Evolutionary conservation across 2,113 vertebrate genomes (phyloP).

Genomic region (Struthio camelus): DNA sequence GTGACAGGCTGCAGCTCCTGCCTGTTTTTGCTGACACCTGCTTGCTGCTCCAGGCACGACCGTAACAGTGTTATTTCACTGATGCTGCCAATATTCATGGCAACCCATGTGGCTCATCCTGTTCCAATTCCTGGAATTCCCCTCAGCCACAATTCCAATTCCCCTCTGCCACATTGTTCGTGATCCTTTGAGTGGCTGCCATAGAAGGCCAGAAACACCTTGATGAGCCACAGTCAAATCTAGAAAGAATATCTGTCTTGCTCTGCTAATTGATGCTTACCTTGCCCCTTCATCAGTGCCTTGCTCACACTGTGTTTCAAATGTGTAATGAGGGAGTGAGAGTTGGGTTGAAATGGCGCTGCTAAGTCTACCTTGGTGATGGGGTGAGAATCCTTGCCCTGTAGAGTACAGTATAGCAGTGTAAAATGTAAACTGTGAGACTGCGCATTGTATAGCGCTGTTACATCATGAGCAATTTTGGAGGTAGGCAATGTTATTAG

Average conservation of each 20-base stretch:
- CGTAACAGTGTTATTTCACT: background rate
- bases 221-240: background rate
- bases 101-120: background rate
- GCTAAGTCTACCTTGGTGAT: background rate
- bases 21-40: background rate
- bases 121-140: background rate
- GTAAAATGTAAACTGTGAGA: background rate
- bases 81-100: background rate
- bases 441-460: background rate
- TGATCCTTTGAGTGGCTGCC: background rate
- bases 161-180: background rate
- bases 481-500: background rate
- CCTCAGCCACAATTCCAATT: too few relatives aligned
- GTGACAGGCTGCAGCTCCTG: background rate
- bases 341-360: background rate
- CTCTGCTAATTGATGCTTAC: background rate
- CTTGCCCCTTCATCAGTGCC: background rate
- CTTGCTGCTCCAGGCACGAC: background rate
- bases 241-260: background rate
- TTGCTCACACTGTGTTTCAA: background rate
- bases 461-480: background rate
- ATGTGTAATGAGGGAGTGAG: background rate
- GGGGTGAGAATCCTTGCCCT: accelerated
- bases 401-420: background rate
- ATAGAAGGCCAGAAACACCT: background rate